Evolutionary conservation across 2,797 vertebrate genomes (phyloP).

Genomic region (Triplophysa yarkandensis): DNA sequence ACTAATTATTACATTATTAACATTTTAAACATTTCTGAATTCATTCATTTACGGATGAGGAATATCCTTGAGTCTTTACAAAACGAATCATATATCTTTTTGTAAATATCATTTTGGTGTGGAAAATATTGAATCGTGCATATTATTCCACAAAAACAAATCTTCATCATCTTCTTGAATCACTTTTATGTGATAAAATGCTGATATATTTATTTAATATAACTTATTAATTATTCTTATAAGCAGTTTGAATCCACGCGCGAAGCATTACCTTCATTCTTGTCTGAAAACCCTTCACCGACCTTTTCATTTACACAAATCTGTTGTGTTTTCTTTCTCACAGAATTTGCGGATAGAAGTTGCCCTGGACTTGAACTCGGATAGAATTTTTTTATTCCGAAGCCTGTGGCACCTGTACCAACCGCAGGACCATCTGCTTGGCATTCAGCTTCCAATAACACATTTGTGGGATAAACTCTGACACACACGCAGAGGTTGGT

Average conservation of each 20-base stretch:
- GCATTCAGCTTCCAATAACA: conserved; percentile 63
- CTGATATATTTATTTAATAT: conserved; percentile 18
- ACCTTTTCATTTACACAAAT: conserved; percentile 21
- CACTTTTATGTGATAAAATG: background rate
- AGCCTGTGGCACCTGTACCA: conserved; percentile 75
- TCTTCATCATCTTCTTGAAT: too few relatives aligned
- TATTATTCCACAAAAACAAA: too few relatives aligned
- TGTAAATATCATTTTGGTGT: too few relatives aligned
- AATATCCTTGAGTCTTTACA: too few relatives aligned
- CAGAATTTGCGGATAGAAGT: conserved; percentile 47
- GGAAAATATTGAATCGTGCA: too few relatives aligned
- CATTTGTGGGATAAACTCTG: conserved; percentile 53
- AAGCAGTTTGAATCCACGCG: conserved; percentile 32
- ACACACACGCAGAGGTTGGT: conserved; percentile 21
- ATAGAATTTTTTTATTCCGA: conserved; percentile 49
- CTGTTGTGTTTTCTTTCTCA: conserved; percentile 23
- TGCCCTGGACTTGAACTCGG: conserved; percentile 60
- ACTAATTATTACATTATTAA: too few relatives aligned
- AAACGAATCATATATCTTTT: too few relatives aligned
- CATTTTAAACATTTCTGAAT: too few relatives aligned
- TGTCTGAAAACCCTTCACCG: conserved; percentile 7
- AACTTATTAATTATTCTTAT: conserved; percentile 36
- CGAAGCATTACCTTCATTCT: conserved; percentile 38
- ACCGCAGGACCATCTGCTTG: conserved; percentile 74
- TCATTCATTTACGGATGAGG: too few relatives aligned